Evolutionary conservation across 2,888 invertebrate species (phyloP), one percentile per base, ranked within the genome.

Genomic region (Ethmia dodecea): DNA sequence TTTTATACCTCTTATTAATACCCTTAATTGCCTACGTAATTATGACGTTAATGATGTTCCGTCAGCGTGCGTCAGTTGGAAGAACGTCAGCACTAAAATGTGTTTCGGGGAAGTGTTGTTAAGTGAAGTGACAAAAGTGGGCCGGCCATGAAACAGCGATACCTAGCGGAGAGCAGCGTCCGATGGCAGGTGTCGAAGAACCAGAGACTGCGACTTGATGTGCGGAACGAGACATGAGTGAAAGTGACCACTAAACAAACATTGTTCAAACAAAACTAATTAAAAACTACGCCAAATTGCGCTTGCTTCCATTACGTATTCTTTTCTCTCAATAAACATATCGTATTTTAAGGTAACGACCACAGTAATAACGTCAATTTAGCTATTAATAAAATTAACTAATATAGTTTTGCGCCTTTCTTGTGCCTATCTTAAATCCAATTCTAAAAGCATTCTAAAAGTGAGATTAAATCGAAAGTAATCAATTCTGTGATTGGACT

Each of bases 101-200:
- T 70, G 61, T 61, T 56, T 45, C 56, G 59, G 49, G 46, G 57
- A 62, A 71, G 78, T 83, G 77, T 80, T 74, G 62, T 65, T 59
- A 49, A 63, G 71, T 71, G 62, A 68, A 79, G 81, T 83, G 77
- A 72, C 52, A 66, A 67, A 75, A 79, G 77, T 77, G 71, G 81
- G 80, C 73, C 76, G 83, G 86, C 86, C 84, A 86, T 86, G 86
- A 86, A 75, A 73, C 69, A 72, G 66, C 67, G 74, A 71, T 64
- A 76, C 47, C 66, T 68, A 49, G 60, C 56, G 60, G 63, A 68
- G 62, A 71, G 61, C 45, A 73, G 69, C 58, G 79, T 71, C 63
- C 67, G 83, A 73, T 79, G 84, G 84, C 72, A 72, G 83, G 80
- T 71, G 80, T 68, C 66, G 54, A 84, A 83, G 81, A 68, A 73